A percentile compares a stretch with the other conserved stretches of the same genome.
Conservation (phyloP, 2,888 invertebrate genomes). For the Rhogogaster chlorosoma region DNA sequence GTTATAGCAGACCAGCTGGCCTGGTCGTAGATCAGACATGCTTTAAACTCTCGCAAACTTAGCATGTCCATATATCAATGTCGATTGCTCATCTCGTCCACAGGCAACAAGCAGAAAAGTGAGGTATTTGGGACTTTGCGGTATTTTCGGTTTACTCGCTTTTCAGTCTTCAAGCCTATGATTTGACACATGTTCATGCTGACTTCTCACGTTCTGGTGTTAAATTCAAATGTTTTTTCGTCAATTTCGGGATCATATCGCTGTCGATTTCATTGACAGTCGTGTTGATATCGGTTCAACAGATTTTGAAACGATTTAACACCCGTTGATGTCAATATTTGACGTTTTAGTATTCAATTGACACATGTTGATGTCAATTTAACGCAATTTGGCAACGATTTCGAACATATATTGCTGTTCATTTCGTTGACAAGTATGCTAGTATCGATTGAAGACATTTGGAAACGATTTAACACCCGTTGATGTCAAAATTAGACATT, state of each 20-base stretch:
- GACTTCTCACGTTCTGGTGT: background rate
- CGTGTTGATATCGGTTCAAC: background rate
- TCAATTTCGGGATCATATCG: background rate
- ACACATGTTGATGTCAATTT: background rate
- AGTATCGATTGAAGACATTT: background rate
- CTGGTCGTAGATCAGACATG: conserved; percentile 2
- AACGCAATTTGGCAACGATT: no score
- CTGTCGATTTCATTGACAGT: background rate
- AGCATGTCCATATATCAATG: background rate
- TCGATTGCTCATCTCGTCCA: background rate
- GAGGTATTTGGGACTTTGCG: background rate
- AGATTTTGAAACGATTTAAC: background rate
- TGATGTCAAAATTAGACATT: background rate
- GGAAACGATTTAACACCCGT: background rate
- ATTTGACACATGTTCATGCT: background rate
- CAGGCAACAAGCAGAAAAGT: background rate
- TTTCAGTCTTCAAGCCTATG: background rate
- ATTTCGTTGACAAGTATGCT: background rate
- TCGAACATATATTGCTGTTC: background rate
- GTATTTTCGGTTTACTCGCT: background rate
- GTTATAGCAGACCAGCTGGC: conserved; percentile 20
- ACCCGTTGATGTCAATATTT: background rate
- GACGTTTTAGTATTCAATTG: background rate
- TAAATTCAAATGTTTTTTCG: background rate
- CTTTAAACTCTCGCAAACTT: background rate